Evolutionary conservation across 2,113 vertebrate species (phyloP).

Genomic region (Uropsilus gracilis): DNA sequence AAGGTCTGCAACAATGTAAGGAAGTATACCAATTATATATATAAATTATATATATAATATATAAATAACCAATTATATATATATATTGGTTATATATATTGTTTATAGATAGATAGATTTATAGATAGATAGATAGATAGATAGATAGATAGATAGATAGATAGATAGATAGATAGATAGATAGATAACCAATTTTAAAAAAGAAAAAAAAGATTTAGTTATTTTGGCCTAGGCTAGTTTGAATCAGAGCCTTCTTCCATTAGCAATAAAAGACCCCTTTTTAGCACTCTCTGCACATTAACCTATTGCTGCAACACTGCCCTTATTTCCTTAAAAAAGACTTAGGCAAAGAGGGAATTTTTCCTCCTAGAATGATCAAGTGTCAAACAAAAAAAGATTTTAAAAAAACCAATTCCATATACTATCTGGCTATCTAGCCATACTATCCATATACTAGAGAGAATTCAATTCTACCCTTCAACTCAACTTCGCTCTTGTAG

Average conservation of each 20-base stretch:
- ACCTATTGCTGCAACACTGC: background rate
- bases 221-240: background rate
- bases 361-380: background rate
- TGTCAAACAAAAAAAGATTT: constrained; percentile 1
- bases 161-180: no score
- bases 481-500: constrained; percentile 14
- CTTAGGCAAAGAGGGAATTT: background rate
- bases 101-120: no score
- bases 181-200: no score
- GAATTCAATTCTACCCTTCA: background rate
- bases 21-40: no score
- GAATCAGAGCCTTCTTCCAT: background rate
- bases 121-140: no score
- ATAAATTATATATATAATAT: no score
- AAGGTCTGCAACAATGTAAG: no score
- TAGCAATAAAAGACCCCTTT: background rate
- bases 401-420: background rate
- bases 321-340: background rate
- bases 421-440: background rate
- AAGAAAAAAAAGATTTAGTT: background rate
- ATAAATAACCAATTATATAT: no score
- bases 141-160: no score
- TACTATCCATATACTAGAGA: background rate
- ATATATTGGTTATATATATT: no score
- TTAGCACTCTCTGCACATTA: background rate